These are phyloP conservation scores for Natrix natrix DNA, from an alignment of 2,797 vertebrate genomes.

Conservation along the genomic window DNA sequence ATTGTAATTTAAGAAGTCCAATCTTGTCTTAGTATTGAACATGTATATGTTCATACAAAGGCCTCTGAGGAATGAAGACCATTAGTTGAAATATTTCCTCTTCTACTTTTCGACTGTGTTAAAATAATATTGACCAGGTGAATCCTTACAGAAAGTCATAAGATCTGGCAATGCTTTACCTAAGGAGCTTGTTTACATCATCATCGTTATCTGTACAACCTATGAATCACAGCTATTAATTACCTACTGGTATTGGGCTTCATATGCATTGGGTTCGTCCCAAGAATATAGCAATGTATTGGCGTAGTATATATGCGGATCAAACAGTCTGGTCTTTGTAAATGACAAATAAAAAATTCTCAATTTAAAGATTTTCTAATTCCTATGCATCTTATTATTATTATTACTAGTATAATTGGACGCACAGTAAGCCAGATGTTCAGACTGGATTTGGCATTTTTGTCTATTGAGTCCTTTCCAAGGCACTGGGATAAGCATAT, in stretches of 20 bases:
- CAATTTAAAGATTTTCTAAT: neutral
- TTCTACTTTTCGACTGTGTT: neutral
- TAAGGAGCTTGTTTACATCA: neutral
- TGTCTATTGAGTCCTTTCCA: no score
- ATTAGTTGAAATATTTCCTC: neutral
- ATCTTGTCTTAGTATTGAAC: neutral
- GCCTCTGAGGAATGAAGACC: conserved; percentile 7
- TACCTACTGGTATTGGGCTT: neutral
- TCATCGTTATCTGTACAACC: no score
- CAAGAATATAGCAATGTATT: no score
- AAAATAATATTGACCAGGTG: neutral
- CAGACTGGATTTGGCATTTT: no score
- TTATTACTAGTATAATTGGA: no score
- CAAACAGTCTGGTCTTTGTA: neutral
- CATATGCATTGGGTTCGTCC: neutral
- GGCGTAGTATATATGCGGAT: no score
- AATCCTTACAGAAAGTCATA: neutral
- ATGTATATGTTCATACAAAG: neutral
- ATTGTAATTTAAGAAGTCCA: neutral
- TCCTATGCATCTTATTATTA: neutral
- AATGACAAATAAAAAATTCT: neutral
- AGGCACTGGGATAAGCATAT: no score
- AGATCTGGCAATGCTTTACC: neutral
- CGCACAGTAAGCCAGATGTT: no score
- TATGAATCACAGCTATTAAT: no score